Conservation (phyloP, 2,888 invertebrate species). For the Sarcophaga variegata region DNA sequence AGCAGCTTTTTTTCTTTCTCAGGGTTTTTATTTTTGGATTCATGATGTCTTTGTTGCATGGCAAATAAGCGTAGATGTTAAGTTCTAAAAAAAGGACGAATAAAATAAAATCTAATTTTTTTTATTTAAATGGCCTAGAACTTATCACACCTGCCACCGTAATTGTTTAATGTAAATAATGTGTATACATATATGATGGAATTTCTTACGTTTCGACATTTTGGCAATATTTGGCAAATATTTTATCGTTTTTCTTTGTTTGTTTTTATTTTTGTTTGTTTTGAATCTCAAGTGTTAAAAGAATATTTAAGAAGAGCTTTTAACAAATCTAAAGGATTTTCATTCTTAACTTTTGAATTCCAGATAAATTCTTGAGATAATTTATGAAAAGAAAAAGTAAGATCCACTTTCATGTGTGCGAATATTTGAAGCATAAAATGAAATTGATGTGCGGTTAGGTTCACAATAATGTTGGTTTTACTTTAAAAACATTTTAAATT, state of each 20-base stretch:
- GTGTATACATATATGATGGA: not conserved
- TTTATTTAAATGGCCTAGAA: too few relatives aligned
- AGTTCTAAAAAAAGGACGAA: not conserved
- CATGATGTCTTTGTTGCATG: not conserved
- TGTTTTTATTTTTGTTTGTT: not conserved
- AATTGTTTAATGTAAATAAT: too few relatives aligned
- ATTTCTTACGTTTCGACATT: constrained; percentile 4
- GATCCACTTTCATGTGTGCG: not conserved
- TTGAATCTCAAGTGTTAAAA: not conserved
- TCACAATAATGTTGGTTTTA: too few relatives aligned
- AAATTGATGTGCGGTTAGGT: too few relatives aligned
- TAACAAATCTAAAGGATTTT: not conserved
- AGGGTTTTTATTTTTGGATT: not conserved
- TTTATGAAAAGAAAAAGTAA: not conserved
- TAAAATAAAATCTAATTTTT: not conserved
- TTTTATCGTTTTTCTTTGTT: not conserved
- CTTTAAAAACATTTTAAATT: too few relatives aligned
- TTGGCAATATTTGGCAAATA: not conserved
- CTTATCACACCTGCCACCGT: too few relatives aligned
- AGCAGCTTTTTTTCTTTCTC: not conserved
- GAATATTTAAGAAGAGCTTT: not conserved
- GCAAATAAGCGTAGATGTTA: not conserved
- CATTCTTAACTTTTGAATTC: not conserved
- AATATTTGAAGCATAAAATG: too few relatives aligned
- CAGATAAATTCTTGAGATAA: not conserved